phyloP scores from a whole-genome alignment of 2,113 vertebrate species.

The Oceanodroma tethys region DNA sequence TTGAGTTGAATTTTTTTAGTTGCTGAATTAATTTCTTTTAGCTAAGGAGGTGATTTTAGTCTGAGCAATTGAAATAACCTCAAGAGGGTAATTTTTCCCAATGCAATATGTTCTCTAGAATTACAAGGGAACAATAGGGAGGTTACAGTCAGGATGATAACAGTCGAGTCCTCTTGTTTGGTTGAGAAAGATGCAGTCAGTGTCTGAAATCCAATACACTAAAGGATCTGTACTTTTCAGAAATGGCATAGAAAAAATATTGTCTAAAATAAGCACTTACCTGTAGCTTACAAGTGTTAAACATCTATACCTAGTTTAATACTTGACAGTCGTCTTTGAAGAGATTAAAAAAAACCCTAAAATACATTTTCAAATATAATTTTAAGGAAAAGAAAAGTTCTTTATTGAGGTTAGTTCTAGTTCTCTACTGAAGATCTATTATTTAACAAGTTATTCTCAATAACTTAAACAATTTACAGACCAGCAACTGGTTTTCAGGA shows the following conservation, averaged over 20 bases:
- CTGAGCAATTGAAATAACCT: background rate
- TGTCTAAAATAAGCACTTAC: background rate
- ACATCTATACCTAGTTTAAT: background rate
- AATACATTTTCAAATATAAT: background rate
- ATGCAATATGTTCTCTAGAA: background rate
- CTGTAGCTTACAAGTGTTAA: background rate
- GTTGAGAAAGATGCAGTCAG: background rate
- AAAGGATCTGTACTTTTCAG: background rate
- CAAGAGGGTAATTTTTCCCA: background rate
- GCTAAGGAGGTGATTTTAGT: background rate
- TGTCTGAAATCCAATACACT: background rate
- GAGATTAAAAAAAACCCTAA: background rate
- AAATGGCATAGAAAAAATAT: background rate
- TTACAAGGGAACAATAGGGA: conserved; percentile 6
- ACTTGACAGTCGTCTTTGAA: background rate
- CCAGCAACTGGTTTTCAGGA: background rate
- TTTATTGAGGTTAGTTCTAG: background rate
- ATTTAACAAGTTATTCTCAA: background rate
- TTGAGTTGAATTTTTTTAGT: background rate
- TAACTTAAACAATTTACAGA: background rate
- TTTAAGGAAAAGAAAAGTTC: background rate
- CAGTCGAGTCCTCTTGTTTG: background rate
- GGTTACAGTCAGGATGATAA: background rate
- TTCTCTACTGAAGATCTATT: background rate
- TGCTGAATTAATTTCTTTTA: background rate